phyloP scores from a whole-genome alignment of 2,888 invertebrate genomes.

The Papilio protenor region DNA sequence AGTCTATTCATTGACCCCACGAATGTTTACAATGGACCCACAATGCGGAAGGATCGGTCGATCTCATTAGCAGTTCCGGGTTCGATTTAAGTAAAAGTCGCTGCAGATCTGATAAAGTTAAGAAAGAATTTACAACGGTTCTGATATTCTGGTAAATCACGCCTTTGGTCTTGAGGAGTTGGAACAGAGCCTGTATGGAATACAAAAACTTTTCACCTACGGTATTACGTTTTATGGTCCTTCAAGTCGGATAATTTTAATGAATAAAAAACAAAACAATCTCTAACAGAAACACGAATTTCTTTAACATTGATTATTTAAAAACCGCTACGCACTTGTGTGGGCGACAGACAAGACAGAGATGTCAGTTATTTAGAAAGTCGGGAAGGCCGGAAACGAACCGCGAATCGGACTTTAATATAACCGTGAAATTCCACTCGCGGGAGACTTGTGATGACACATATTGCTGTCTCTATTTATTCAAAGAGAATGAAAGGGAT shows the following conservation, averaged over 20 bases:
- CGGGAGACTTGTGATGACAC: not conserved
- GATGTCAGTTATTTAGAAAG: conserved; percentile 40
- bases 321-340: conserved; percentile 11
- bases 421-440: not conserved
- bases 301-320: not conserved
- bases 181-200: not conserved
- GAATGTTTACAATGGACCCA: conserved; percentile 50
- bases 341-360: conserved; percentile 36
- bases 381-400: conserved; percentile 35
- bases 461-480: not conserved
- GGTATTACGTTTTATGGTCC: not conserved
- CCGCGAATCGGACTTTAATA: conserved; percentile 8
- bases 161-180: not conserved
- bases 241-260: not conserved
- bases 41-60: conserved; percentile 56
- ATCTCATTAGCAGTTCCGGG: conserved; percentile 42
- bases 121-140: conserved; percentile 4
- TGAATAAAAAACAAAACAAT: not conserved
- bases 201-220: not conserved
- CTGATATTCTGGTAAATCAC: not conserved
- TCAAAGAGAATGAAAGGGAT: not conserved
- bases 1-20: conserved; percentile 45
- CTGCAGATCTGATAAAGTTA: not conserved
- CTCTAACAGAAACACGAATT: not conserved
- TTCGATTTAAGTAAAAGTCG: conserved; percentile 32